A percentile compares a stretch with the other conserved stretches of the same genome.
These are phyloP conservation scores for Spisula solida DNA, from an alignment of 2,888 invertebrate genomes.

Conservation along the genomic window DNA sequence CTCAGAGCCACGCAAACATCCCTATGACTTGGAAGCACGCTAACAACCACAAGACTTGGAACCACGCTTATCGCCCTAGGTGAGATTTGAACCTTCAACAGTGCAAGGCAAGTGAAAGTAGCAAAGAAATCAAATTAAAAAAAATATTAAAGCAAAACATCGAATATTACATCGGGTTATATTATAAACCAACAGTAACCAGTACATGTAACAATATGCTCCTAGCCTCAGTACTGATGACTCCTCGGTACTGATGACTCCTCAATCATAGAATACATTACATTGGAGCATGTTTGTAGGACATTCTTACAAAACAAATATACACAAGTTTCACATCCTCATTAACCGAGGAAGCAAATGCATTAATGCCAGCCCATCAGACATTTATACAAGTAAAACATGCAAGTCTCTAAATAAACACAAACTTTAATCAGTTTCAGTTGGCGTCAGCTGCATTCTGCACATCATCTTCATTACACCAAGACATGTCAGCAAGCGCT, in stretches of 20 bases:
- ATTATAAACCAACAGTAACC: too few relatives aligned
- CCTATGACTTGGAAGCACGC: too few relatives aligned
- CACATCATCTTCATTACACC: not conserved
- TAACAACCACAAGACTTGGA: too few relatives aligned
- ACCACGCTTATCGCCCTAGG: too few relatives aligned
- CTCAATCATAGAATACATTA: not conserved
- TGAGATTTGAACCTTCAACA: too few relatives aligned
- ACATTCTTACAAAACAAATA: not conserved
- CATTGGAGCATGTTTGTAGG: not conserved
- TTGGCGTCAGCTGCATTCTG: not conserved
- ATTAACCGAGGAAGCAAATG: not conserved
- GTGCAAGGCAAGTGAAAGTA: too few relatives aligned
- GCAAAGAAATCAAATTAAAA: too few relatives aligned
- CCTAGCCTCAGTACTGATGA: not conserved
- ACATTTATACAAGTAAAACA: conserved; percentile 91
- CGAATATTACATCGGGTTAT: too few relatives aligned
- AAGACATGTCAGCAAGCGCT: too few relatives aligned
- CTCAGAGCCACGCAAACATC: too few relatives aligned
- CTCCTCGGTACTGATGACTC: too few relatives aligned
- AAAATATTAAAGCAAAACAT: too few relatives aligned
- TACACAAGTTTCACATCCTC: not conserved
- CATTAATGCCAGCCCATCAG: not conserved
- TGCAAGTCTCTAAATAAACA: not conserved
- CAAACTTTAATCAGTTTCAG: not conserved
- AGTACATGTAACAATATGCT: not conserved